Conservation (phyloP, 2,888 invertebrate genomes). For the Ceraclea dissimilis region DNA sequence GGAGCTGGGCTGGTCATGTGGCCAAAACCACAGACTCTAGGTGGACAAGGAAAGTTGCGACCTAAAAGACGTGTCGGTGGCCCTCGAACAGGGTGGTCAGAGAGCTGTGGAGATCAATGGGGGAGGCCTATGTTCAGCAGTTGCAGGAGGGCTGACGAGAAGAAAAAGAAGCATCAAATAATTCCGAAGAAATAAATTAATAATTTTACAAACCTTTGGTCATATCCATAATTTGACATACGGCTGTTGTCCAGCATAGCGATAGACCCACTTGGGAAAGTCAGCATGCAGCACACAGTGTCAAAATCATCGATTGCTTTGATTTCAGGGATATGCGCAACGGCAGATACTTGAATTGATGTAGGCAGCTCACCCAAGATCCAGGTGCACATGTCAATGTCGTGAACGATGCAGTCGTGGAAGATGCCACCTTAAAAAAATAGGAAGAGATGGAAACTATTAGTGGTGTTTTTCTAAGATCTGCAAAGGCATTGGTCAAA, state of each 20-base stretch:
- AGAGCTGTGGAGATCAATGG: no score
- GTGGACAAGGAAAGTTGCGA: no score
- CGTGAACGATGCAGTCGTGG: slow-evolving; percentile 63
- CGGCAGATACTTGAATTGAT: slow-evolving; percentile 47
- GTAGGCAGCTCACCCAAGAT: slow-evolving; percentile 54
- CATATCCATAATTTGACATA: slow-evolving; percentile 57
- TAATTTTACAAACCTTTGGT: slow-evolving; percentile 42
- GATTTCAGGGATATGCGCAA: slow-evolving; percentile 52
- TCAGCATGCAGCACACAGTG: slow-evolving; percentile 51
- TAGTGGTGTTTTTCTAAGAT: no score
- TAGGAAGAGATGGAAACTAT: slow-evolving; percentile 18
- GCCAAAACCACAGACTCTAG: no score
- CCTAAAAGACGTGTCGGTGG: no score
- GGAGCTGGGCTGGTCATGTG: no score
- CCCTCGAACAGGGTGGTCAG: no score
- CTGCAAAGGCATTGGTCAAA: no score
- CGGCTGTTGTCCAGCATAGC: slow-evolving; percentile 57
- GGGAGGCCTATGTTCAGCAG: no score
- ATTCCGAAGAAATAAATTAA: no score
- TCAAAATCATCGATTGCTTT: slow-evolving; percentile 56
- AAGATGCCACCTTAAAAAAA: slow-evolving; percentile 65
- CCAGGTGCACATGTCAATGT: slow-evolving; percentile 60
- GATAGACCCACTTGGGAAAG: slow-evolving; percentile 56
- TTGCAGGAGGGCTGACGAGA: no score
- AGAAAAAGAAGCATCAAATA: no score